Base-by-base conservation (phyloP, 2,797 vertebrate species). In the Austrolebias charrua region DNA sequence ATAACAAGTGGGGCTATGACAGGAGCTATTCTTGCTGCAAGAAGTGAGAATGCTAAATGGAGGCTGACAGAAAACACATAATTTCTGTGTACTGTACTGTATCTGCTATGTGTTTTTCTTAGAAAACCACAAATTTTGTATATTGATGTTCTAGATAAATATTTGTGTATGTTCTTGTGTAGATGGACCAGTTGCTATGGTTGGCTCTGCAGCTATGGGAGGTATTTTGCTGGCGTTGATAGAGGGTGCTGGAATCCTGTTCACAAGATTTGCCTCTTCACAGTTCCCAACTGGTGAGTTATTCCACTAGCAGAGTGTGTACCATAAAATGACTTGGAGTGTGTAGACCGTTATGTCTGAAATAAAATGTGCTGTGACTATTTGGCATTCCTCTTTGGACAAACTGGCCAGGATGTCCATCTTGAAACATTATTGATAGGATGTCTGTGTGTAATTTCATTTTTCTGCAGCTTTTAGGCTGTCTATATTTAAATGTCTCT, bases 1-100 rank as follows among this genome's bases (percentile, higher is more conserved):
- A 99, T 99, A 86, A 98, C 95, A 0, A 99, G 97, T 0, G 97
- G 97, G 50, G 97, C 97, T 69, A 92, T 98, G 86, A 99, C 97
- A 0, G 97, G 97, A 73, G 97, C 97, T 49, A 95, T 99, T 55
- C 91, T 99, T n/a, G 97, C 97, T 70, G 94, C 97, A 49, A 95
- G 97, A 94, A 99, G 97, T 99, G 88, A 96, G 96, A 86, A 46
- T 19, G 2, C 43, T 18, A 4, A 10, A 10, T 18, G 16, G 51
- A 54, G 8, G 50, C 29, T 35, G 15, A 52, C n/a, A 12, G 51
- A 38, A 5, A 4, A 0, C n/a, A 52, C 4, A 35, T 35, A 1
- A 15, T 48, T 48, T 6, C 12, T 40, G 38, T 13, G 4, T 38
- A 38, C 11, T 10, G 12, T 11, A 11, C 3, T 11, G 10, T 12